These are phyloP conservation scores for Melitaea athalia DNA, from an alignment of 2,888 invertebrate genomes.

Conservation along the genomic window DNA sequence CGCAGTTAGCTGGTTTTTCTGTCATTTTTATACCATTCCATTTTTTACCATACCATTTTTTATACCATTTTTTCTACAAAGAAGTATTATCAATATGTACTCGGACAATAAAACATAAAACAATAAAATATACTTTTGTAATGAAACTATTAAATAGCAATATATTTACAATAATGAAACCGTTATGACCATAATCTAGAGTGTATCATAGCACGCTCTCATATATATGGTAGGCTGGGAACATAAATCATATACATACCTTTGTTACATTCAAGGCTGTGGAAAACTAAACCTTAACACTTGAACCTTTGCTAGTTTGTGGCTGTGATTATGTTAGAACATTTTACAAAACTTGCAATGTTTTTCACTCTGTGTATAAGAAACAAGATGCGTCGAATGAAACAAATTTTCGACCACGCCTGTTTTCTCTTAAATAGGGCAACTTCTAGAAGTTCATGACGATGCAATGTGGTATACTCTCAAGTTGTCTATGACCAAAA, in stretches of 20 bases:
- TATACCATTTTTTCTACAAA: too few species aligned
- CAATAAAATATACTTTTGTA: constrained; percentile 32
- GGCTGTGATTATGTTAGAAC: neutral
- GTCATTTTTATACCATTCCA: too few species aligned
- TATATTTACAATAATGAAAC: constrained; percentile 39
- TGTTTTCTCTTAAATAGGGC: neutral
- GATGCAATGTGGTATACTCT: too few species aligned
- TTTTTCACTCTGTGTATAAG: too few species aligned
- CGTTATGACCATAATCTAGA: constrained; percentile 38
- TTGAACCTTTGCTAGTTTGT: neutral
- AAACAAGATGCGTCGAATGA: too few species aligned
- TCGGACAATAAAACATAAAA: constrained; percentile 21
- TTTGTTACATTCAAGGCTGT: constrained; percentile 32
- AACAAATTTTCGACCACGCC: too few species aligned
- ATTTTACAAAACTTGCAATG: neutral
- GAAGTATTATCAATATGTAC: neutral
- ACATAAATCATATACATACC: constrained; percentile 35
- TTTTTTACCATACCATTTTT: too few species aligned
- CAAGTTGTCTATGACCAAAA: too few species aligned
- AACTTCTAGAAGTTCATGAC: too few species aligned
- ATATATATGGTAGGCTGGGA: constrained; percentile 24
- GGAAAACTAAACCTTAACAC: constrained; percentile 23
- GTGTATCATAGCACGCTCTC: constrained; percentile 28
- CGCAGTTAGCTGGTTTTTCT: too few species aligned
- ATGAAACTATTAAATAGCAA: constrained; percentile 36